These are phyloP conservation scores for Guaruba guarouba DNA, from an alignment of 2,113 vertebrate species.

Conservation along the genomic window DNA sequence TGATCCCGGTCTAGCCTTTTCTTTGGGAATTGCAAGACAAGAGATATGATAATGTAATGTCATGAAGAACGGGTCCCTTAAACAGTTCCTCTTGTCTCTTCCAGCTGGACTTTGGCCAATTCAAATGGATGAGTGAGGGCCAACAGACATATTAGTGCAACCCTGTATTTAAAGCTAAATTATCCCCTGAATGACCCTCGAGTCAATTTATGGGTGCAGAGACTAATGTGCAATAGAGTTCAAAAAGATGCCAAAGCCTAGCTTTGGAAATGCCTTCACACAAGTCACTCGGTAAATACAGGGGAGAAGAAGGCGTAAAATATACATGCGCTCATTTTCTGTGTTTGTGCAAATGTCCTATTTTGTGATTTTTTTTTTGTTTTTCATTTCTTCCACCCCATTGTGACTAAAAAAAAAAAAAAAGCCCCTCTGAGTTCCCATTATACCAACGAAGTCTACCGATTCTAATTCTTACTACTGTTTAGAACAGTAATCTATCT, in stretches of 20 bases:
- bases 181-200: slow-evolving; percentile 51
- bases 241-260: background rate
- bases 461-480: background rate
- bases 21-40: background rate
- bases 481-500: background rate
- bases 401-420: background rate
- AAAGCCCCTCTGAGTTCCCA: background rate
- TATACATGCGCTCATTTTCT: background rate
- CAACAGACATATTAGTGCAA: slow-evolving; percentile 52
- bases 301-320: background rate
- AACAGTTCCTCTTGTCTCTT: slow-evolving; percentile 6
- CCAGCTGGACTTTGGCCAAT: slow-evolving; percentile 46
- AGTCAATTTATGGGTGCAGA: slow-evolving; percentile 52
- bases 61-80: background rate
- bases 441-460: background rate
- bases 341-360: background rate
- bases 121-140: slow-evolving; percentile 40
- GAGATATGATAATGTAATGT: background rate
- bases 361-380: background rate
- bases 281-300: background rate
- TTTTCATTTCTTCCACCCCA: background rate
- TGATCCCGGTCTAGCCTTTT: background rate
- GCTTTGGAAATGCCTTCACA: background rate
- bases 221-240: slow-evolving; percentile 2
- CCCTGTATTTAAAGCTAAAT: slow-evolving; percentile 31